Percentiles rank a stretch among this genome's conserved stretches.
phyloP scores from a whole-genome alignment of 2,888 invertebrate species.

The Embidobia sp. region DNA sequence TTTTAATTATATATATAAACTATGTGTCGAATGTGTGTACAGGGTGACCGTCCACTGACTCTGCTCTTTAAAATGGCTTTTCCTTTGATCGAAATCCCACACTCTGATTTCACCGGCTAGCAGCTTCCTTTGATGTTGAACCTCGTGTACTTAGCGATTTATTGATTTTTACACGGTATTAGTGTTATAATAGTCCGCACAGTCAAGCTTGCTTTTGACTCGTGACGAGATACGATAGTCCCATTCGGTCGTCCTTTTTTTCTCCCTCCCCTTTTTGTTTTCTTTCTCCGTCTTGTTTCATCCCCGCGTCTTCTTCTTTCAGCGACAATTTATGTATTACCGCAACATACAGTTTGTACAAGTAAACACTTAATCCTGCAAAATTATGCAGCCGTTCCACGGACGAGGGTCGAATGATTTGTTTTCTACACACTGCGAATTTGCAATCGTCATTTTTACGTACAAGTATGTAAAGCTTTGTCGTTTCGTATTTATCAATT shows the following conservation, averaged over 20 bases:
- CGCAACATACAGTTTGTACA: no score
- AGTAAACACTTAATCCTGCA: no score
- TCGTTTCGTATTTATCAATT: no score
- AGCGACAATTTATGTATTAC: no score
- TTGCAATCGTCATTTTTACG: no score
- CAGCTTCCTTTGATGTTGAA: conserved; percentile 64
- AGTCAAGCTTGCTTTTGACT: conserved; percentile 50
- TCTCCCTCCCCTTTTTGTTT: neutral
- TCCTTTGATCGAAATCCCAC: conserved; percentile 66
- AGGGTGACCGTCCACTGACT: conserved; percentile 78
- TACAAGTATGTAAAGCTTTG: no score
- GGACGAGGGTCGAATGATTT: no score
- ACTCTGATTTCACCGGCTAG: conserved; percentile 61
- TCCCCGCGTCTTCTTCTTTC: neutral
- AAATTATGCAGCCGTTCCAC: no score
- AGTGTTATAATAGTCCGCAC: conserved; percentile 63
- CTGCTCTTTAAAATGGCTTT: conserved; percentile 70
- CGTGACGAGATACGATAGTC: conserved; percentile 38
- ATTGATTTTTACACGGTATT: conserved; percentile 64
- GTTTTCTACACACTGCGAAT: no score
- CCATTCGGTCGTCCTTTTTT: conserved; percentile 4
- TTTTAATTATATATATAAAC: conserved; percentile 78
- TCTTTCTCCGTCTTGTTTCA: no score
- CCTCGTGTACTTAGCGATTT: conserved; percentile 64
- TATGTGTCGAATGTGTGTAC: conserved; percentile 78